Evolutionary conservation across 2,888 invertebrate species (phyloP).

Genomic region (Aelia acuminata): DNA sequence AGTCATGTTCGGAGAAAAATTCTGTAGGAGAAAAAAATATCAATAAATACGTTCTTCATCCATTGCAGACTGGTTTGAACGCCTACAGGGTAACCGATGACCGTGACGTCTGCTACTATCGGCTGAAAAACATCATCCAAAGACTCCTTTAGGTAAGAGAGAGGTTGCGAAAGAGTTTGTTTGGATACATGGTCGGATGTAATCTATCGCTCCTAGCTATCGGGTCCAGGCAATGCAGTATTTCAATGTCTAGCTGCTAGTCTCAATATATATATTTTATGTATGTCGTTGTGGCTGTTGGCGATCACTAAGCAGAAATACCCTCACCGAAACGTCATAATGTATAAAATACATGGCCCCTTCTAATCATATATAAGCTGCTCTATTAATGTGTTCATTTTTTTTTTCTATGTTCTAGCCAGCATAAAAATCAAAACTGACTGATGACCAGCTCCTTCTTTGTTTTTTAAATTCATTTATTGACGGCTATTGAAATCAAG

Average conservation of each 20-base stretch:
- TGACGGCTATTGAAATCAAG: no score
- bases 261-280: not conserved
- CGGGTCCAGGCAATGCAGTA: not conserved
- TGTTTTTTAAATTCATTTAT: no score
- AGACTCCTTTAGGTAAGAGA: not conserved
- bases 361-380: not conserved
- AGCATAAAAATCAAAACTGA: not conserved
- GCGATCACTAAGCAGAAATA: not conserved
- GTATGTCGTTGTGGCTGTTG: not conserved
- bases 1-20: not conserved
- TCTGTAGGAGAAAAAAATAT: not conserved
- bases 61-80: not conserved
- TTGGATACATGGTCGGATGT: conserved; percentile 1
- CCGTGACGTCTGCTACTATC: no score
- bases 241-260: not conserved
- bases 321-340: not conserved
- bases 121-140: not conserved
- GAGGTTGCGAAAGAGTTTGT: not conserved
- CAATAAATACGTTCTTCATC: not conserved
- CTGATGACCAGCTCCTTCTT: no score
- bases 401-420: not conserved
- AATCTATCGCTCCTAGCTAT: not conserved
- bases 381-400: not conserved
- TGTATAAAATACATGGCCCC: not conserved
- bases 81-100: not conserved